Conservation (phyloP, 2,113 vertebrate species). For the Buteo buteo region DNA sequence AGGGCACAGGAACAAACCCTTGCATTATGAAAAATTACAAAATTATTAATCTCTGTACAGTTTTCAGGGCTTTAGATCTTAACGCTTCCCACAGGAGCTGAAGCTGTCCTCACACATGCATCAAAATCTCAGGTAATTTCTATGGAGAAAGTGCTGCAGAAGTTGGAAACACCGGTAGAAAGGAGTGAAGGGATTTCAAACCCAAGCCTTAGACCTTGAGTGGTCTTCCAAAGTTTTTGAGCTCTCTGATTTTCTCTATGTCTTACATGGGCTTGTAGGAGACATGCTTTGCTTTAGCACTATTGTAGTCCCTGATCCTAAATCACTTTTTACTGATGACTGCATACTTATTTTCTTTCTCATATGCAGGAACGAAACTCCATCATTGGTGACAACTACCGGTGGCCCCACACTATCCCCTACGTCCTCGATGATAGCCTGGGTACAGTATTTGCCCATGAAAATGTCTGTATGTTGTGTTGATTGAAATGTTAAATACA, state of each 20-base stretch:
- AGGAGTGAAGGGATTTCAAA: not conserved
- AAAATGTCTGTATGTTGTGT: not conserved
- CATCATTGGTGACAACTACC: slow-evolving; percentile 83
- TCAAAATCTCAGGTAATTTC: not conserved
- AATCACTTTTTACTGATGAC: not conserved
- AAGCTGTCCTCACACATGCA: not conserved
- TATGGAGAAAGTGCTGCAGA: not conserved
- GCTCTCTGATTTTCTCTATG: not conserved
- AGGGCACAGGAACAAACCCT: not conserved
- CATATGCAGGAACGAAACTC: slow-evolving; percentile 79
- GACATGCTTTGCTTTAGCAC: not conserved
- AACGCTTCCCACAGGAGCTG: not conserved
- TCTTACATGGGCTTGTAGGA: not conserved
- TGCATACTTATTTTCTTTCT: not conserved
- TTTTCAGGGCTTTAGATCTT: not conserved
- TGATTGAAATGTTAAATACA: not conserved
- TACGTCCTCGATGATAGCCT: slow-evolving; percentile 87
- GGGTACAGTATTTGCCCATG: slow-evolving; percentile 69
- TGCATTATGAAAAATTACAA: not conserved
- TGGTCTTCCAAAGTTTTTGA: not conserved
- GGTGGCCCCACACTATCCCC: slow-evolving; percentile 86
- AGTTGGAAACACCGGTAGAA: not conserved
- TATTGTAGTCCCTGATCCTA: not conserved
- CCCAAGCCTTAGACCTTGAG: not conserved
- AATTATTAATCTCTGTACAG: not conserved